Conservation (phyloP, 2,113 vertebrate genomes). For the Saccopteryx leptura region DNA sequence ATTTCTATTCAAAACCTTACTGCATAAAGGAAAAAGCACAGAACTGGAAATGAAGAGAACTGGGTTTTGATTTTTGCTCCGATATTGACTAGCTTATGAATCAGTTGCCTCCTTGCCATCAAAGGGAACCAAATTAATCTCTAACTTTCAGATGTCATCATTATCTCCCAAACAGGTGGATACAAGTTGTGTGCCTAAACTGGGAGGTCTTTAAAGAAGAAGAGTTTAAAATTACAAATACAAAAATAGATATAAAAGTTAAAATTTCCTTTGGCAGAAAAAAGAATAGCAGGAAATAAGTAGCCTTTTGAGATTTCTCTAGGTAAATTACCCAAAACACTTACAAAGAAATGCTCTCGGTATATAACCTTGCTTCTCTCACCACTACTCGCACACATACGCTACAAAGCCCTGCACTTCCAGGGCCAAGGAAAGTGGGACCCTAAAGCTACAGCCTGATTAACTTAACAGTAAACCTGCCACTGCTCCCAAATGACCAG, state of each 20-base stretch:
- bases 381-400: rapidly evolving
- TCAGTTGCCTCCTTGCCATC: background rate
- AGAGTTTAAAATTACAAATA: background rate
- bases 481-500: background rate
- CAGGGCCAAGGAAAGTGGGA: background rate
- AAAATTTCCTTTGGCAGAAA: conserved; percentile 25
- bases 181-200: background rate
- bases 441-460: background rate
- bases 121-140: background rate
- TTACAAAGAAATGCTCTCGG: background rate
- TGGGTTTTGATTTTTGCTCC: conserved; percentile 1
- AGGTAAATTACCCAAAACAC: background rate
- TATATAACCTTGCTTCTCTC: background rate
- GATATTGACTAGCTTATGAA: background rate
- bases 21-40: background rate
- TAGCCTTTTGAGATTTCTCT: background rate
- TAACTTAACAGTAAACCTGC: background rate
- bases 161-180: background rate
- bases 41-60: background rate
- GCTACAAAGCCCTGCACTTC: background rate
- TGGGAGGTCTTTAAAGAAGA: background rate
- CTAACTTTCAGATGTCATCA: background rate
- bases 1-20: conserved; percentile 25
- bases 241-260: background rate
- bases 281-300: background rate